These are phyloP conservation scores for Pelochelys cantorii DNA, from an alignment of 2,797 vertebrate genomes.

Conservation along the genomic window DNA sequence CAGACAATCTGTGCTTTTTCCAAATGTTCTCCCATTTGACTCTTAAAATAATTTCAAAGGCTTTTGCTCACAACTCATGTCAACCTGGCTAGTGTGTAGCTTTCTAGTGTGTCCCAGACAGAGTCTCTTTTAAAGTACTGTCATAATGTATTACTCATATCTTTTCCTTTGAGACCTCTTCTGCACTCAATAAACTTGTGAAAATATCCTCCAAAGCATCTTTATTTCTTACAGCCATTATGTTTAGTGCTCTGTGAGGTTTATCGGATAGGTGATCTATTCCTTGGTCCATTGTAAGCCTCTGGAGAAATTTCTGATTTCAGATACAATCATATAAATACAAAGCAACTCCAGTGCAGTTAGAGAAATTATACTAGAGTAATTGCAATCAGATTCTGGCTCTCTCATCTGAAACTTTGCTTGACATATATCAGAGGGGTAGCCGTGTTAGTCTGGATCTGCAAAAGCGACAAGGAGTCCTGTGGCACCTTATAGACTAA, in stretches of 20 bases:
- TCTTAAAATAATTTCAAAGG: constrained; percentile 80
- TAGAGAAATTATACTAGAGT: neutral
- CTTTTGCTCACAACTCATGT: constrained; percentile 78
- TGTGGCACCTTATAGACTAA: too few relatives aligned
- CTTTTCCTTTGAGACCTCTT: constrained; percentile 61
- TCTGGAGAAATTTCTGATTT: neutral
- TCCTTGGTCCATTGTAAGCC: constrained; percentile 2
- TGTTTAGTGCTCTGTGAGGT: neutral
- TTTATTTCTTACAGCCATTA: constrained; percentile 47
- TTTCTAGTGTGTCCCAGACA: constrained; percentile 73
- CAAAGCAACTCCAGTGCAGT: neutral
- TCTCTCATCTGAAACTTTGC: neutral
- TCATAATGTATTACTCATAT: constrained; percentile 70
- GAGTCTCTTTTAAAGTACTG: constrained; percentile 65
- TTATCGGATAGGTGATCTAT: neutral
- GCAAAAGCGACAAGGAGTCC: too few relatives aligned
- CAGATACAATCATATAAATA: neutral
- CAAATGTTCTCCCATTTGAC: constrained; percentile 79
- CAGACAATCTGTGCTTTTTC: constrained; percentile 67
- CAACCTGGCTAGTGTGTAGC: constrained; percentile 63
- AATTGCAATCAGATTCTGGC: neutral
- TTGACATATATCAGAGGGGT: too few relatives aligned
- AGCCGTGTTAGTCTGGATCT: too few relatives aligned
- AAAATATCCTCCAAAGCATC: constrained; percentile 63
- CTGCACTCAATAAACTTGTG: constrained; percentile 71